Conservation (phyloP, 2,888 invertebrate genomes). For the Conchocele bisecta region DNA sequence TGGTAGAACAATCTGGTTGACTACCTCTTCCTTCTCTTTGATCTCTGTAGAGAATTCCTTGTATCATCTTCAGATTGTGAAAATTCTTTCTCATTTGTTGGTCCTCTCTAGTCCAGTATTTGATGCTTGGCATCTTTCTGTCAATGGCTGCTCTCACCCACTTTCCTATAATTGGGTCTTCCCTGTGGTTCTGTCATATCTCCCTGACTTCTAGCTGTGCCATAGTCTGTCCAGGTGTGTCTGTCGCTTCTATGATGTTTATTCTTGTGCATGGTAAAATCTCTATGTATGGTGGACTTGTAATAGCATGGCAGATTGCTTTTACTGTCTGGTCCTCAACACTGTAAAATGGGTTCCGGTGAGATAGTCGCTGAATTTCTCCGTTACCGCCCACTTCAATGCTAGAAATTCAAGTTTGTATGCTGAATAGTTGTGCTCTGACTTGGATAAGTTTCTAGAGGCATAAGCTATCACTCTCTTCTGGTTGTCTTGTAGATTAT, state of each 20-base stretch:
- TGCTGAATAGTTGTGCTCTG: slow-evolving; percentile 35
- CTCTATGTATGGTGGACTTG: background rate
- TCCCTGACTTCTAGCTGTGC: slow-evolving; percentile 19
- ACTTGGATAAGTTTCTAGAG: slow-evolving; percentile 2
- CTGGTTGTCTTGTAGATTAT: slow-evolving; percentile 17
- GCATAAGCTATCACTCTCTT: slow-evolving; percentile 29
- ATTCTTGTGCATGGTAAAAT: background rate
- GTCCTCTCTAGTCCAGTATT: background rate
- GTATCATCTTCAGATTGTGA: background rate
- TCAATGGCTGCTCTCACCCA: slow-evolving; percentile 16
- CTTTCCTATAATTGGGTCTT: slow-evolving; percentile 8
- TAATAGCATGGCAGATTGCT: background rate
- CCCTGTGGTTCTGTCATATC: slow-evolving; percentile 14
- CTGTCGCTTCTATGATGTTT: slow-evolving; percentile 7
- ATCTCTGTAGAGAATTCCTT: slow-evolving; percentile 2
- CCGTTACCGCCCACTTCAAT: slow-evolving; percentile 26
- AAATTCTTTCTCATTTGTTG: slow-evolving; percentile 5
- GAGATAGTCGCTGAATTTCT: slow-evolving; percentile 31
- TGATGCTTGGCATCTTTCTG: background rate
- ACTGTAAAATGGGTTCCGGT: slow-evolving; percentile 4
- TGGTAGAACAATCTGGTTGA: background rate
- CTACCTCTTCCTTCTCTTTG: background rate
- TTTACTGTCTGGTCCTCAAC: background rate
- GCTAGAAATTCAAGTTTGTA: slow-evolving; percentile 28
- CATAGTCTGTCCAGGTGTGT: background rate